A percentile compares a stretch with the other conserved stretches of the same genome.
Evolutionary conservation across 2,113 vertebrate species (phyloP).

Genomic region (Aegithalos caudatus): DNA sequence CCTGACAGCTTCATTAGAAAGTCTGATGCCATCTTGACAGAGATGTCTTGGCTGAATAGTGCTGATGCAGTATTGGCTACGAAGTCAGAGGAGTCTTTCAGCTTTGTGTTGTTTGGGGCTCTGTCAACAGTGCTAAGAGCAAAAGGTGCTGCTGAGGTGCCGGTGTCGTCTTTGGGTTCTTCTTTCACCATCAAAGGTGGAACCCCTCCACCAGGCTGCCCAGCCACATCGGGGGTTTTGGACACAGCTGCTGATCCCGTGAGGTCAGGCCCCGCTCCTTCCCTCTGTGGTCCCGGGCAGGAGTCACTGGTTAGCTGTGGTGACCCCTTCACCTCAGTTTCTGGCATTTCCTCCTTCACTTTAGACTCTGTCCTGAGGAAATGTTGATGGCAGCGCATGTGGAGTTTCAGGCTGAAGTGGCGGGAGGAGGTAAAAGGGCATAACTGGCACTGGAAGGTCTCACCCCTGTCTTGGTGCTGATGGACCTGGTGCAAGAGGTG

Average conservation of each 20-base stretch:
- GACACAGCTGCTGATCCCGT: constrained; percentile 67
- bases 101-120: constrained; percentile 82
- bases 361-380: constrained; percentile 94
- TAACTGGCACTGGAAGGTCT: constrained; percentile 98
- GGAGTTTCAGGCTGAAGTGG: constrained; percentile 99
- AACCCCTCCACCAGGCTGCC: constrained; percentile 76
- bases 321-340: constrained; percentile 89
- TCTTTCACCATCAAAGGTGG: constrained; percentile 87
- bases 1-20: constrained; percentile 99
- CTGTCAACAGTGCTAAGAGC: constrained; percentile 83
- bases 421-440: constrained; percentile 98
- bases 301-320: constrained; percentile 76
- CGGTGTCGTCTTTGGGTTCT: constrained; percentile 89
- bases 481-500: constrained; percentile 83
- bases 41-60: constrained; percentile 96
- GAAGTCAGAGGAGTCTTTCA: constrained; percentile 84
- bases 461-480: constrained; percentile 98
- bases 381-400: constrained; percentile 99
- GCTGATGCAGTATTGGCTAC: constrained; percentile 83
- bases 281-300: constrained; percentile 76
- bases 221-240: constrained; percentile 77
- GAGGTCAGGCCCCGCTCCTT: constrained; percentile 73
- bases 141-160: constrained; percentile 83
- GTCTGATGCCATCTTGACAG: constrained; percentile 96
- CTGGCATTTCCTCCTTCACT: constrained; percentile 96